Evolutionary conservation across 2,888 invertebrate genomes (phyloP), one percentile per base, ranked within the genome.

Genomic region (Odontomyia ornata): DNA sequence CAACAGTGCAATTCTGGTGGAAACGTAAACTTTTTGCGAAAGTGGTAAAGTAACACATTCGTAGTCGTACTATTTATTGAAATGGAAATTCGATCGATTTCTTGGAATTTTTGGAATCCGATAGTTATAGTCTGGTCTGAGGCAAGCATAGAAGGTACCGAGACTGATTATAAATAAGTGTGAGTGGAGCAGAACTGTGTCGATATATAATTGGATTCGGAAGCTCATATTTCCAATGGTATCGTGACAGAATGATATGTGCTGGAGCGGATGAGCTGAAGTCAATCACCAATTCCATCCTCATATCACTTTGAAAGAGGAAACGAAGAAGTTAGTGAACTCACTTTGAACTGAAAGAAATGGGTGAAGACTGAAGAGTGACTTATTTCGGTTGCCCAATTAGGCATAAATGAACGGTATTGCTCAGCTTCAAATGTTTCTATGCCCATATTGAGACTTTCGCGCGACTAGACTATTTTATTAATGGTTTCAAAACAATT

Each of bases 201-300:
- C 60, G 21, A 13, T 18, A 18, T 23, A 60, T 60, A 60, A 60
- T 60, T 60, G 60, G 60, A 60, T 60, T 60, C 9, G 60, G 4
- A 25, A 25, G 60, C 60, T 60, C 60, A 25, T 13, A 25, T 60
- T 60, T 23, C 60, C 15, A 18, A 15, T 56, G 56, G n/a, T 18
- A n/a, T 56, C 15, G 5, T 15, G 13, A 52, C 15, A 9, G 52
- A 15, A 52, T 15, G 36, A 36, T 36, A 9, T 9, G 36, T 36
- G 36, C 36, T 9, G n/a, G n/a, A n/a, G n/a, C n/a, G n/a, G n/a
- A 36, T 36, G 3, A 36, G 36, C 9, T 36, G 36, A 36, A 36
- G 36, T 36, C 9, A 36, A 36, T 36, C 36, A 36, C 36, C 36
- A 36, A 36, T 36, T 36, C 36, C 36, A 36, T 36, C 36, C 9